These are phyloP conservation scores for Odontesthes bonariensis DNA, from an alignment of 2,113 vertebrate genomes.

Conservation along the genomic window DNA sequence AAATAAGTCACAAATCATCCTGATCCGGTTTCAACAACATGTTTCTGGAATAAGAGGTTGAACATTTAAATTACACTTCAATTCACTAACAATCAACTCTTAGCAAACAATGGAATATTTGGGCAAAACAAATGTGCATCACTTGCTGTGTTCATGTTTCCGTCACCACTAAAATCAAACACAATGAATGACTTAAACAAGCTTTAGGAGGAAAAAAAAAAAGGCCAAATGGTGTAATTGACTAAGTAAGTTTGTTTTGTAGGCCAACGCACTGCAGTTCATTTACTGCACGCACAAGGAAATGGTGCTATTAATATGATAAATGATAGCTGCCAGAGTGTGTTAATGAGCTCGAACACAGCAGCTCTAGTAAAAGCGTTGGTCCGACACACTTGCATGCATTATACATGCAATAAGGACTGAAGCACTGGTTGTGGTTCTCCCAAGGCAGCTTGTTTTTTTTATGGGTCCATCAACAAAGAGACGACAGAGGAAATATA, in stretches of 20 bases:
- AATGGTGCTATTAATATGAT: not conserved
- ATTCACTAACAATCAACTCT: not conserved
- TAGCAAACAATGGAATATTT: not conserved
- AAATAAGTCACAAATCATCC: conserved; percentile 45
- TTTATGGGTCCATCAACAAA: not conserved
- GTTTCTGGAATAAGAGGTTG: conserved; percentile 3
- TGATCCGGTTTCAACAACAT: conserved; percentile 52
- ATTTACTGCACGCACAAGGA: conserved; percentile 2
- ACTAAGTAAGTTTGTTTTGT: not conserved
- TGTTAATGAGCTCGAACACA: conserved; percentile 24
- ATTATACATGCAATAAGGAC: conserved; percentile 37
- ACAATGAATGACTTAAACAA: too few species aligned
- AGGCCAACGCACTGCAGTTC: not conserved
- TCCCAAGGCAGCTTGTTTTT: not conserved
- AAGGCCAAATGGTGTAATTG: not conserved
- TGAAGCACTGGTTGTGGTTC: not conserved
- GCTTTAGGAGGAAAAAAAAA: not conserved
- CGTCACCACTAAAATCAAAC: too few species aligned
- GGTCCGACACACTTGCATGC: conserved; percentile 7
- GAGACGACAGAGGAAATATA: conserved; percentile 1
- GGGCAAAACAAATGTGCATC: not conserved
- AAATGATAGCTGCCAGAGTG: not conserved
- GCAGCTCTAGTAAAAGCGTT: not conserved
- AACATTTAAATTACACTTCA: conserved; percentile 24
- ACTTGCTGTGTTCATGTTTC: too few species aligned